Evolutionary conservation across 2,888 invertebrate genomes (phyloP), one percentile per base, ranked within the genome.

Genomic region (Dioctria linearis): DNA sequence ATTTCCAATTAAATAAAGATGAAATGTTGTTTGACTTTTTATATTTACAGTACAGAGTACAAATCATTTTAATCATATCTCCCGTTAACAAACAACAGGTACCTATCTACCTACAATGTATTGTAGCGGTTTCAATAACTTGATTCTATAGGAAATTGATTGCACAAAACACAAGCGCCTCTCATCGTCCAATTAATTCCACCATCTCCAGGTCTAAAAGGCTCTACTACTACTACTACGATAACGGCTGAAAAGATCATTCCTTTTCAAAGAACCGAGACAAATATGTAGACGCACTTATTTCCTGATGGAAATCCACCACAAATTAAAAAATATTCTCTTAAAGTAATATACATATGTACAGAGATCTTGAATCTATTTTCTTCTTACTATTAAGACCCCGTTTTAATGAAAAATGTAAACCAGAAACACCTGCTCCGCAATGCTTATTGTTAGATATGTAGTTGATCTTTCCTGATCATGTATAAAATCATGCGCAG

Each of bases 381-480:
- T 46, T 46, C 46, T 8, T 46, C 46, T 5, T 46, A 8, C 46
- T 46, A n/a, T n/a, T 54, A n/a, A 40, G 42, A 42, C 59, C 25
- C 25, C 57, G 73, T 54, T 73, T 61, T 73, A 73, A 73, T 40
- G 57, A 73, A 57, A 73, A 73, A 57, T 71, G 54, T 46, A 73
- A 73, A 73, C 73, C 73, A 76, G 76, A 76, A 76, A 76, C 76
- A 76, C 76, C 76, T 76, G 76, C 76, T 76, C 75, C 11, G 49
- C 13, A 42, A 37, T 40, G 11, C 25, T 25, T 25, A 25, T 25
- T 25, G 25, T 25, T 25, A 25, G 25, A 25, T 25, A 25, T 25
- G 25, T 49, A 46, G 57, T 11, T 63, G 61, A 61, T 76, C 49
- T 76, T 63, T 39, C 37, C 61, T 76, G 63, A 63, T 63, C 76